phyloP scores from a whole-genome alignment of 2,797 vertebrate species.

The Rallus crepitans region DNA sequence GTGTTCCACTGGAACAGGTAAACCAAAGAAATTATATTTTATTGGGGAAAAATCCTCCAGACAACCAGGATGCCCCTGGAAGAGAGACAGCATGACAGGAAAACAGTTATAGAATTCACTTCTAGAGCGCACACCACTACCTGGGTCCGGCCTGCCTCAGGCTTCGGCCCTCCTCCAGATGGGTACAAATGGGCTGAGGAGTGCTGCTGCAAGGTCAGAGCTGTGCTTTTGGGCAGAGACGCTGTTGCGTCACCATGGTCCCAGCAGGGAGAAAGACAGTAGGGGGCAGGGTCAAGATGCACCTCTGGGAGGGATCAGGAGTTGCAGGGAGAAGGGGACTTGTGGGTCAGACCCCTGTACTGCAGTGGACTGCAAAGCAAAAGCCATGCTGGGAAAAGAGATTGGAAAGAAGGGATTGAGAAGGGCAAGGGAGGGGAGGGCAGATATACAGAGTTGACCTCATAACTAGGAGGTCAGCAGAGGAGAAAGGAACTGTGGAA shows the following conservation, averaged over 20 bases:
- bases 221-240: fast-evolving
- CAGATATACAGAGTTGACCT: not conserved
- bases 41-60: not conserved
- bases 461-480: not conserved
- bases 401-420: not conserved
- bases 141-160: not conserved
- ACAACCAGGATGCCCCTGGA: not conserved
- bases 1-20: not conserved
- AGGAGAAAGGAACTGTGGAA: not conserved
- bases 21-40: not conserved
- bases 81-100: not conserved
- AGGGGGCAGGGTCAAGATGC: not conserved
- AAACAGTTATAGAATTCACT: not conserved
- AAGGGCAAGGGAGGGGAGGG: not conserved
- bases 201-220: not conserved
- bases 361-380: not conserved
- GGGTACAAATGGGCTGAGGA: not conserved
- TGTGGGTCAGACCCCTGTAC: not conserved
- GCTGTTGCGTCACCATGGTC: not conserved
- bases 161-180: not conserved
- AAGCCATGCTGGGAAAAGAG: not conserved
- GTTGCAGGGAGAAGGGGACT: not conserved
- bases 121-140: not conserved
- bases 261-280: not conserved
- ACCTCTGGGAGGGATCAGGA: not conserved